Conservation (phyloP, 2,113 vertebrate genomes). For the Isichthys henryi region DNA sequence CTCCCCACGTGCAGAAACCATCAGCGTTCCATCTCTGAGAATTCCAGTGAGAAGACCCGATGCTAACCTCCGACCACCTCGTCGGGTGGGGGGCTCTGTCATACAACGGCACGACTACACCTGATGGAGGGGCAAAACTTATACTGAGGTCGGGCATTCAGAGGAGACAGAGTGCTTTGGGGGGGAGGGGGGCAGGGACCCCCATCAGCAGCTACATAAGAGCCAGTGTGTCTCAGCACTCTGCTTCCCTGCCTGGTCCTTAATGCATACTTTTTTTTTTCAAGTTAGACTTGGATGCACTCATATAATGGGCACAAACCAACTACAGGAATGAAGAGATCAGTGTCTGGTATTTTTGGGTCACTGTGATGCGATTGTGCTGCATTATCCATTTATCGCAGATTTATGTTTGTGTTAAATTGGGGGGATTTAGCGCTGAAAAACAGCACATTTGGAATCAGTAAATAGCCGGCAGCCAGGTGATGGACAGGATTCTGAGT, state of each 20-base stretch:
- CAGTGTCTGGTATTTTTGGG: not conserved
- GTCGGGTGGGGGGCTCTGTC: constrained; percentile 60
- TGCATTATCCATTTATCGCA: not conserved
- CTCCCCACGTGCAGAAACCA: constrained; percentile 15
- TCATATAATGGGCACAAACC: not conserved
- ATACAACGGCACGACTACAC: constrained; percentile 67
- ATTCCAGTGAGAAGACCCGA: constrained; percentile 65
- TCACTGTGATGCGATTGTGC: not conserved
- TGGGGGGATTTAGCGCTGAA: not conserved
- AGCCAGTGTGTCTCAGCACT: not conserved
- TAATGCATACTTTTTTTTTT: not conserved
- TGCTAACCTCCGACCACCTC: constrained; percentile 59
- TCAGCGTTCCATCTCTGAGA: constrained; percentile 61
- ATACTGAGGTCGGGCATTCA: constrained; percentile 40
- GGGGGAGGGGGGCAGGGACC: not conserved
- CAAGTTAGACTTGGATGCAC: not conserved
- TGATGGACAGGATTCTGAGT: not conserved
- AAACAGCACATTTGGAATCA: not conserved
- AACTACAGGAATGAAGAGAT: not conserved
- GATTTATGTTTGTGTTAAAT: not conserved
- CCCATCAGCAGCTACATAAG: constrained; percentile 36
- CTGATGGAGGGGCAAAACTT: constrained; percentile 66
- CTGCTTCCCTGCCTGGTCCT: not conserved
- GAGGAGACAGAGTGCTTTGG: not conserved
- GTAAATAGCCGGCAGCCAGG: not conserved